Percentiles rank a stretch among this genome's conserved stretches.
phyloP scores from a whole-genome alignment of 2,113 vertebrate species.

The Lynx canadensis region DNA sequence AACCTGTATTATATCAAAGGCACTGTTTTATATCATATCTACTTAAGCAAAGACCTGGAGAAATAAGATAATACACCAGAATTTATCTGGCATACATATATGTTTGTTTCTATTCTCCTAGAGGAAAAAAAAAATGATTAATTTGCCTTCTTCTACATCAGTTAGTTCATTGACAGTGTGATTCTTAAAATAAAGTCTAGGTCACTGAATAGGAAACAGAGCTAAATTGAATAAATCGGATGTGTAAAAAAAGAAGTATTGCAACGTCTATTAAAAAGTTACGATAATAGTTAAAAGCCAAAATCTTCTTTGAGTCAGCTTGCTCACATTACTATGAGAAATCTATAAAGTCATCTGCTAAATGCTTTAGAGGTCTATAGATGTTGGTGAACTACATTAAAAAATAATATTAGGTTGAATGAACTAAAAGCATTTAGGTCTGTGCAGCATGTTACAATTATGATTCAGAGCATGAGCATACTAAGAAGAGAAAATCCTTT shows the following conservation, averaged over 20 bases:
- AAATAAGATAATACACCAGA: not conserved
- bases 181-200: not conserved
- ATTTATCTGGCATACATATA: not conserved
- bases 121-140: not conserved
- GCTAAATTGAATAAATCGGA: not conserved
- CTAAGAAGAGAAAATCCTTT: not conserved
- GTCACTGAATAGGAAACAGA: not conserved
- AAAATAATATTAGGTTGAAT: constrained; percentile 23
- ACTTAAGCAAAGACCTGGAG: not conserved
- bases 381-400: constrained; percentile 21
- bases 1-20: not conserved
- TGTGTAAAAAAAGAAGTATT: not conserved
- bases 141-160: not conserved
- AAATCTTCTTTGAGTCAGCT: constrained; percentile 15
- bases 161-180: not conserved
- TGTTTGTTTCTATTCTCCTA: not conserved
- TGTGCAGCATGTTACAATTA: not conserved
- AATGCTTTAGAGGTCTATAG: constrained; percentile 21
- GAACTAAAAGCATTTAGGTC: constrained; percentile 5
- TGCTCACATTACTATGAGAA: not conserved
- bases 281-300: not conserved
- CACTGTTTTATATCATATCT: not conserved
- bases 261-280: not conserved
- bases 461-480: not conserved
- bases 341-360: constrained; percentile 1